Conservation (phyloP, 2,888 invertebrate genomes). For the Cephus nigrinus region DNA sequence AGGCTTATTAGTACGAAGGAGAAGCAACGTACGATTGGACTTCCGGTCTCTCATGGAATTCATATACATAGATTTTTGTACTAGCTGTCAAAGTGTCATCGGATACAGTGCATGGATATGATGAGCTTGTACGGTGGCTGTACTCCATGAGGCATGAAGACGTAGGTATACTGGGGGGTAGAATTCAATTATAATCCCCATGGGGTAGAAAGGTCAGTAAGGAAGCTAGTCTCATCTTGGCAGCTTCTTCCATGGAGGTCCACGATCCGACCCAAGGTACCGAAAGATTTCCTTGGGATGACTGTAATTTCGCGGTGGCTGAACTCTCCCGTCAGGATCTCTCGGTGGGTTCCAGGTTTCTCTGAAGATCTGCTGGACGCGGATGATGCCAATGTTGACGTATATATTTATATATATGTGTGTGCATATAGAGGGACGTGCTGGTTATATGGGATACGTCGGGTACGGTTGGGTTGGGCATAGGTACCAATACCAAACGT, state of each 20-base stretch:
- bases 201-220: neutral
- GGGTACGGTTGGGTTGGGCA: constrained; percentile 1
- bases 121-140: neutral
- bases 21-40: neutral
- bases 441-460: neutral
- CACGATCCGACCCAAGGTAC: neutral
- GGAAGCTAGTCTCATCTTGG: neutral
- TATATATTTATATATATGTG: neutral
- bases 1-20: neutral
- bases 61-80: neutral
- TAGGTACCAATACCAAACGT: constrained; percentile 41
- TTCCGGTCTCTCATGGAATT: neutral
- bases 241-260: neutral
- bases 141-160: neutral
- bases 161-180: neutral
- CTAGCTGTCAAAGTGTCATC: neutral
- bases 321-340: neutral
- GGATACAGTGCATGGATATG: neutral
- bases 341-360: neutral
- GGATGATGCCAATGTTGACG: neutral
- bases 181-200: neutral
- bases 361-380: neutral
- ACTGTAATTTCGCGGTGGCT: constrained; percentile 7
- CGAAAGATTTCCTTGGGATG: neutral
- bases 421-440: neutral